A percentile compares a stretch with the other conserved stretches of the same genome.
Conservation (phyloP, 2,113 vertebrate genomes). For the Sapayoa aenigma region DNA sequence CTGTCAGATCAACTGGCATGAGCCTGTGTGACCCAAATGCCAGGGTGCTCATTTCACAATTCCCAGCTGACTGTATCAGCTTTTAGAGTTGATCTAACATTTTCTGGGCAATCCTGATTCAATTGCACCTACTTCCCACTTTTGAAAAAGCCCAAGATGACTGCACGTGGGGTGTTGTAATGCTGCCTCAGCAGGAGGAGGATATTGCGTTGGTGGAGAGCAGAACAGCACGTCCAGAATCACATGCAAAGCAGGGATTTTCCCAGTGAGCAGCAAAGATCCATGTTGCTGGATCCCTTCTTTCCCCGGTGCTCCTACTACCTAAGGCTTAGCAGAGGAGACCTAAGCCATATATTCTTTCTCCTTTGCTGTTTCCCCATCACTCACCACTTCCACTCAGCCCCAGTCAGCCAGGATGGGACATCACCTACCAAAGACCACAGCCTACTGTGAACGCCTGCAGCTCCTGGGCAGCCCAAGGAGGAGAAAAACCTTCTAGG, state of each 20-base stretch:
- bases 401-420: neutral
- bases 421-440: neutral
- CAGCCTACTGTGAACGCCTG: neutral
- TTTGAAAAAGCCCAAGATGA: slow-evolving; percentile 6
- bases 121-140: neutral
- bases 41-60: neutral
- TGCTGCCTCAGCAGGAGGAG: slow-evolving; percentile 18
- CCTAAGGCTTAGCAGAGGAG: neutral
- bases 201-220: slow-evolving; percentile 13
- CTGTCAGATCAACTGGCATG: neutral
- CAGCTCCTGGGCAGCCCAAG: neutral
- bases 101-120: neutral
- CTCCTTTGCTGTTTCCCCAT: neutral
- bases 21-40: neutral
- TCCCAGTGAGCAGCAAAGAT: neutral
- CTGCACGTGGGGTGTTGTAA: neutral
- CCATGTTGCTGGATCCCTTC: rapidly evolving
- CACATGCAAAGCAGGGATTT: neutral
- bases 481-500: neutral
- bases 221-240: slow-evolving; percentile 23
- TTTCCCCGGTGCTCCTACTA: neutral
- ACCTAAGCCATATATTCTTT: neutral
- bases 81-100: neutral
- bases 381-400: neutral
- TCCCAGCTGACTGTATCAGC: neutral